Evolutionary conservation across 2,113 vertebrate genomes (phyloP).

Genomic region (Cromileptes altivelis): DNA sequence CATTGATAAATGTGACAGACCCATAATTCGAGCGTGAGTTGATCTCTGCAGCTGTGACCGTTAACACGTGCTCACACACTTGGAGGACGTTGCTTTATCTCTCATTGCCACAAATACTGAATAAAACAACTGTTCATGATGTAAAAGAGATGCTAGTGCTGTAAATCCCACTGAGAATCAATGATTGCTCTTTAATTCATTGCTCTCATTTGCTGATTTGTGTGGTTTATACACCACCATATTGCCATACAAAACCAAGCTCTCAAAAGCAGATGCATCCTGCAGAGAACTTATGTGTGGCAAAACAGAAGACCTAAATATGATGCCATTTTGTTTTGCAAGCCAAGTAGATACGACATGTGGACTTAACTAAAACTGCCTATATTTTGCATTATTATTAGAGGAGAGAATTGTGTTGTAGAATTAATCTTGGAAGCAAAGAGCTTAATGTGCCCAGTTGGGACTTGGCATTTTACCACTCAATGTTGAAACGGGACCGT

Average conservation of each 20-base stretch:
- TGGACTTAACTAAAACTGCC: neutral
- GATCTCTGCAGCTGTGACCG: conserved; percentile 31
- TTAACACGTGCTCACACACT: neutral
- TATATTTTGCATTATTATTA: neutral
- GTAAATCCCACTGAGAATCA: neutral
- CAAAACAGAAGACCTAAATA: neutral
- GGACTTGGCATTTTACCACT: conserved; percentile 6
- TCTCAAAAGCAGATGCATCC: neutral
- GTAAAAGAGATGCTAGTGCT: neutral
- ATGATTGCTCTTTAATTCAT: neutral
- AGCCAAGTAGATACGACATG: neutral
- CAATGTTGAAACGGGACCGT: neutral
- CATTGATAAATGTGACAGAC: conserved; percentile 22
- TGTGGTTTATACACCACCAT: no score
- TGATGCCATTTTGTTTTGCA: neutral
- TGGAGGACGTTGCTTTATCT: neutral
- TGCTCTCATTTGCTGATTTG: neutral
- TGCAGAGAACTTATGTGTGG: neutral
- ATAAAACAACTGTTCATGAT: neutral
- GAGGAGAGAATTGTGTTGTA: neutral
- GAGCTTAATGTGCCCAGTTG: neutral
- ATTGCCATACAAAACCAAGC: neutral
- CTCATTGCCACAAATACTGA: neutral
- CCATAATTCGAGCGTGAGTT: conserved; percentile 17
- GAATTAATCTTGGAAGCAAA: conserved; percentile 1